Evolutionary conservation across 2,797 vertebrate species (phyloP).

Genomic region (Loriculus beryllinus): DNA sequence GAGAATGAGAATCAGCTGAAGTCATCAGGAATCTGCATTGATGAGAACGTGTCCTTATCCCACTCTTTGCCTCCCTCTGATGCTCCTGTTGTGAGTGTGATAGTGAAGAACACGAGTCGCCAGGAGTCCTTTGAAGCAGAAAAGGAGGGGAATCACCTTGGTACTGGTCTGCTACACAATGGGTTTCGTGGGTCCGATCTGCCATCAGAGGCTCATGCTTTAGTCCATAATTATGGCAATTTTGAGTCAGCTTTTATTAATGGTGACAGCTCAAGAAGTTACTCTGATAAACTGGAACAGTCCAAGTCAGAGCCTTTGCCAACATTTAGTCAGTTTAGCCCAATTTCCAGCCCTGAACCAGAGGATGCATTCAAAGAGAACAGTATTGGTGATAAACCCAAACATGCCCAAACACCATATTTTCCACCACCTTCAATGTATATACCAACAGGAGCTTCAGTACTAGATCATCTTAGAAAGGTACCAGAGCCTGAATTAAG

Average conservation of each 20-base stretch:
- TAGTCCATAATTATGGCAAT: conserved; percentile 79
- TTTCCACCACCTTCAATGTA: conserved; percentile 79
- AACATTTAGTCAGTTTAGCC: conserved; percentile 87
- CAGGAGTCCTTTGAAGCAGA: conserved; percentile 88
- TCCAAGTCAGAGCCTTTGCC: conserved; percentile 82
- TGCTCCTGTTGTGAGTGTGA: conserved; percentile 89
- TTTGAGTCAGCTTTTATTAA: conserved; percentile 86
- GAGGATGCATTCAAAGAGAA: conserved; percentile 80
- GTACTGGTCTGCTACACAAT: conserved; percentile 82
- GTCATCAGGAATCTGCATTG: conserved; percentile 84
- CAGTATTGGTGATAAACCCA: conserved; percentile 75
- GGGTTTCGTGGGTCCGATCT: conserved; percentile 83
- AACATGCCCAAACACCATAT: conserved; percentile 78
- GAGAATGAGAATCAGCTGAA: conserved; percentile 87
- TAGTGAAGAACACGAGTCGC: conserved; percentile 94
- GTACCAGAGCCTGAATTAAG: conserved; percentile 77
- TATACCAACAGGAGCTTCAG: conserved; percentile 72
- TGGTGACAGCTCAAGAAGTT: conserved; percentile 81
- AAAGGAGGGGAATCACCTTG: conserved; percentile 80
- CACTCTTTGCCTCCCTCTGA: conserved; percentile 80
- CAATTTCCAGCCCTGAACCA: conserved; percentile 89
- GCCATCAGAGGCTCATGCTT: conserved; percentile 72
- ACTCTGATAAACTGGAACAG: conserved; percentile 78
- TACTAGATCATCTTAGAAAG: conserved; percentile 77
- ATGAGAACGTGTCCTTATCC: conserved; percentile 78